Base-by-base conservation (phyloP, 2,797 vertebrate genomes). In the Valencia hispanica region DNA sequence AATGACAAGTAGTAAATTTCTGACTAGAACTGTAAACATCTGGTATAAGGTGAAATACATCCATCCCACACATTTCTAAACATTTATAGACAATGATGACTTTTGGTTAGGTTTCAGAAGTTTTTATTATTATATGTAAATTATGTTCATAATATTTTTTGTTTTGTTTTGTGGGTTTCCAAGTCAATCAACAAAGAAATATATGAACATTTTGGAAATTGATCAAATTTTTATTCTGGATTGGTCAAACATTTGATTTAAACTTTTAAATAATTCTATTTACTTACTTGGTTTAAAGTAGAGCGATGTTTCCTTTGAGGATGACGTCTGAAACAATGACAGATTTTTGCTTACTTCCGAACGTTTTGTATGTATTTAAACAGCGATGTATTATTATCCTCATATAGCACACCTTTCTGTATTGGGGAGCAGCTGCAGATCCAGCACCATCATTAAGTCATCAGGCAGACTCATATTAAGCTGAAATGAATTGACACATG, bases 371-470 rank as follows among this genome's bases (percentile, higher is more conserved):
- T 66, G 12, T 41, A n/a, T 14, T 41, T 66, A 14, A 66, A 43
- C 36, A 10, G 20, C 43, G 36, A n/a, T n/a, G 22, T 7, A 3
- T 14, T n/a, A 18, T 34, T 30, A 41, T 30, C n/a, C 10, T 59
- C 14, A 11, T 36, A 1, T 51, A n/a, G 15, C 65, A 9, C 78
- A 94, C 95, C 92, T 88, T 51, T 30, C 34, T 30, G 68, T 1
- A 73, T 70, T 73, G 25, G 86, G 70, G 12, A 93, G 75, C 72
- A 94, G 73, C 77, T 91, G 86, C 34, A 96, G 83, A 82, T 93
- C 89, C 12, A 95, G 83, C 70, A 95, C 90, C 0, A 5, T 77
- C 89, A 96, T 95, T 45, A 63, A 63, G 74, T 91, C 61, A 20
- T 63, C 72, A 0, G 90, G 82, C 12, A 96, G 85, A 73, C 77